A percentile compares a stretch with the other conserved stretches of the same genome.
Conservation (phyloP, 1,140 invertebrate genomes). For the Apis mellifera region DNA sequence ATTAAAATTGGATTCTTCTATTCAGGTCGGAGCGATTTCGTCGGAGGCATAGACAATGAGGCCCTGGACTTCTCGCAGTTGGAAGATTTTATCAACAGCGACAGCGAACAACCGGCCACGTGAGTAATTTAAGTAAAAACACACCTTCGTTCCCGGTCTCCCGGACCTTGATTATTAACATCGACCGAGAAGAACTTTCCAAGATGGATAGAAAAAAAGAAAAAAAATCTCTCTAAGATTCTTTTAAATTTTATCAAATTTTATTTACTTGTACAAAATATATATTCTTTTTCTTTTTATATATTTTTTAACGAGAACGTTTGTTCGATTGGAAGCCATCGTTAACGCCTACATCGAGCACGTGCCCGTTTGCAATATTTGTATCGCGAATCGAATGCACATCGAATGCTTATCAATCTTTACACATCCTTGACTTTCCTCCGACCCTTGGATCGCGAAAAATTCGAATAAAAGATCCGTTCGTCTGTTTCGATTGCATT, state of each 20-base stretch:
- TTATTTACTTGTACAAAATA: too few relatives aligned
- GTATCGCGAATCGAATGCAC: slow-evolving; percentile 3
- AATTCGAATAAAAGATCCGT: too few relatives aligned
- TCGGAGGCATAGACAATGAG: slow-evolving; percentile 91
- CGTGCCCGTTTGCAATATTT: slow-evolving; percentile 18
- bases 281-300: neutral
- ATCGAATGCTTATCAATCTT: neutral
- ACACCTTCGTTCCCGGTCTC: too few relatives aligned
- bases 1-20: slow-evolving; percentile 9
- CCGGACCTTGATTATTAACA: too few relatives aligned
- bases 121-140: slow-evolving; percentile 59
- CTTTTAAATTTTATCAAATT: too few relatives aligned
- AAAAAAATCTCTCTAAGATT: too few relatives aligned
- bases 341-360: slow-evolving; percentile 62
- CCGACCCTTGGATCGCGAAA: neutral
- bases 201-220: too few relatives aligned
- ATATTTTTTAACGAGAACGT: neutral
- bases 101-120: slow-evolving; percentile 81
- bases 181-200: too few relatives aligned
- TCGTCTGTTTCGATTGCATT: too few relatives aligned
- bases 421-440: neutral
- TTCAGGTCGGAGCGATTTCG: slow-evolving; percentile 85
- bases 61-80: slow-evolving; percentile 89
- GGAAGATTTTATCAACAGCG: slow-evolving; percentile 90
- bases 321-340: slow-evolving; percentile 53